Evolutionary conservation across 1,140 invertebrate species (phyloP), one percentile per base, ranked within the genome.

Genomic region (Pogonomyrmex barbatus): DNA sequence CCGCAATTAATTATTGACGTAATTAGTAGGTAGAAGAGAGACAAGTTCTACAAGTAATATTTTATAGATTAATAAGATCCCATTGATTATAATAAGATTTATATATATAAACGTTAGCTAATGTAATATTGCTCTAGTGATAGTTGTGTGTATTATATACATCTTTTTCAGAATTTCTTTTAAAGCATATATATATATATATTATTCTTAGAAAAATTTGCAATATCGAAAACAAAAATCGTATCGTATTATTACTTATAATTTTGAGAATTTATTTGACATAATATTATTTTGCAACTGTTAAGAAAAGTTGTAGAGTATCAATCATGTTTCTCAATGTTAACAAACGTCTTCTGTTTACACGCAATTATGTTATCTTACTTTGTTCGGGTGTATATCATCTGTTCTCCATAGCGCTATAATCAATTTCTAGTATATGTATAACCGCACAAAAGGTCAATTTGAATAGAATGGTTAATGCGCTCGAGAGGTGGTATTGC

Each of bases 391-490:
- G 30, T 12, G 60, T 45, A 24, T 39, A 60, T 82, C 54, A 30
- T 42, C 36, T 47, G 30, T 82, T 81, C 45, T 50, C 24, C 68
- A 33, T 39, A 24, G 14, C 12, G 36, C 17, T 17, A 62, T 24
- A 60, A 82, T 83, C 79, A 56, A 83, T 83, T 83, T 83, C 42
- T 75, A 50, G 4, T 83, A 62, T 50, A 62, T 50, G 54, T 39
- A 58, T 65, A 82, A 8, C 30, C 54, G 12, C 30, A 17, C 24
- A 36, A 17, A 36, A 60, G 58, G 54, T 83, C n/a, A 56, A 83
- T 75, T 73, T 42, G 54, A 83, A 73, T 75, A 73, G 79, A 62
- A 73, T 75, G 33, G 33, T 17, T 60, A 83, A 81, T 70, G 50
- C 50, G 50, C n/a, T 73, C 45, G 68, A 83, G 67, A 60, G 79